These are phyloP conservation scores for Conus ventricosus DNA, from an alignment of 1,140 invertebrate species.

Conservation along the genomic window DNA sequence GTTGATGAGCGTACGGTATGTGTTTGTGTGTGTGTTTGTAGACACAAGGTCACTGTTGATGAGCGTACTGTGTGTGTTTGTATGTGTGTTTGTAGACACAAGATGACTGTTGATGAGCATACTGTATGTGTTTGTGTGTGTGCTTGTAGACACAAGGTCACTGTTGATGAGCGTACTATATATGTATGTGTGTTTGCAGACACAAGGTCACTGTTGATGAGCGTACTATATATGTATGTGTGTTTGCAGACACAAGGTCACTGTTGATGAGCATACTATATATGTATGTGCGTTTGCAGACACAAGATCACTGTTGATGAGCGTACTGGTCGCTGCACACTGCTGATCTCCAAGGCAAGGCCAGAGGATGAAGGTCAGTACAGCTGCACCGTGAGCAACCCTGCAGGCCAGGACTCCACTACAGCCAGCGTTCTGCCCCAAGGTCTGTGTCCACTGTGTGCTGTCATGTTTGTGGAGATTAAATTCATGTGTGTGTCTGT, in stretches of 20 bases:
- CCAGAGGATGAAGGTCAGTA: conserved; percentile 97
- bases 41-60: conserved; percentile 56
- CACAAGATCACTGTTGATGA: conserved; percentile 65
- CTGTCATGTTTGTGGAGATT: background rate
- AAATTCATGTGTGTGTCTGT: background rate
- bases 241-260: conserved; percentile 61
- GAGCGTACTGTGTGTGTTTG: conserved; percentile 43
- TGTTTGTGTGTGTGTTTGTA: background rate
- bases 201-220: conserved; percentile 58
- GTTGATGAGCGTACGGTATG: conserved; percentile 59
- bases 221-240: conserved; percentile 30
- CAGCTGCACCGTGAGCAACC: conserved; percentile 86
- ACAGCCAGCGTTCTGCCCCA: conserved; percentile 66
- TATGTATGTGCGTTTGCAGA: conserved; percentile 38
- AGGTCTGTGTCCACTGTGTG: conserved; percentile 51
- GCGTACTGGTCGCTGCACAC: conserved; percentile 83
- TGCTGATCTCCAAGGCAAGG: conserved; percentile 92
- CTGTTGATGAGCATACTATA: conserved; percentile 55
- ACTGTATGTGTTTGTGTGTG: conserved; percentile 26
- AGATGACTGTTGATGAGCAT: conserved; percentile 61
- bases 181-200: background rate
- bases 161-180: conserved; percentile 55
- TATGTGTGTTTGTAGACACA: conserved; percentile 54
- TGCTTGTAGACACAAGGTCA: conserved; percentile 61
- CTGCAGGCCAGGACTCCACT: conserved; percentile 75